Evolutionary conservation across 2,888 invertebrate genomes (phyloP), one percentile per base, ranked within the genome.

Genomic region (Erpobdella octoculata): DNA sequence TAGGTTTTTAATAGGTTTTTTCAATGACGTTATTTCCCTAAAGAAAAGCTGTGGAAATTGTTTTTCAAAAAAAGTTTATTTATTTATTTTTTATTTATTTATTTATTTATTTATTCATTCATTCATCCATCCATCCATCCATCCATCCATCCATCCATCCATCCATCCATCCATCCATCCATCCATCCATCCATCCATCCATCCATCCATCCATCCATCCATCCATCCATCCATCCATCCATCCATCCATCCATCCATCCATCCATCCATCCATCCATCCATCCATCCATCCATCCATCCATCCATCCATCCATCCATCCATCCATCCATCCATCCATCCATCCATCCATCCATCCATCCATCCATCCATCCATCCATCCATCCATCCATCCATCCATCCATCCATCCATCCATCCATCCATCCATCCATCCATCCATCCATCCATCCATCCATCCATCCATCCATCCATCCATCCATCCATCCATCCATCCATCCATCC

Each of bases 261-360:
- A 64, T 64, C 35, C 64, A 64, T 64, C 35, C 64, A 64, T 64
- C 15, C 64, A 64, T 64, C 15, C 64, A 64, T 64, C 15, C 64
- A 64, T 64, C 15, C 64, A 64, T 64, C 15, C 64, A 64, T 64
- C 15, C 64, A 64, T 64, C 35, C 64, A 64, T 64, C 35, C 64
- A 64, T 64, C 35, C 64, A 64, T 64, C 35, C 64, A 64, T 64
- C 35, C 64, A 64, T 64, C 35, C 64, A 64, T 64, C 35, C 64
- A 64, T 64, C 35, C 64, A 64, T 64, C 35, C 64, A 64, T 64
- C 35, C 64, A 64, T 64, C 35, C 64, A 64, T 64, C 35, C 64
- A 64, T 64, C 35, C 35, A 64, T 64, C 35, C 35, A 64, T 64
- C 35, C 35, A 64, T 64, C 35, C 35, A 64, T 64, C 35, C 35